A percentile compares a stretch with the other conserved stretches of the same genome.
These are phyloP conservation scores for Rallus crepitans DNA, from an alignment of 2,797 vertebrate species.

Conservation along the genomic window DNA sequence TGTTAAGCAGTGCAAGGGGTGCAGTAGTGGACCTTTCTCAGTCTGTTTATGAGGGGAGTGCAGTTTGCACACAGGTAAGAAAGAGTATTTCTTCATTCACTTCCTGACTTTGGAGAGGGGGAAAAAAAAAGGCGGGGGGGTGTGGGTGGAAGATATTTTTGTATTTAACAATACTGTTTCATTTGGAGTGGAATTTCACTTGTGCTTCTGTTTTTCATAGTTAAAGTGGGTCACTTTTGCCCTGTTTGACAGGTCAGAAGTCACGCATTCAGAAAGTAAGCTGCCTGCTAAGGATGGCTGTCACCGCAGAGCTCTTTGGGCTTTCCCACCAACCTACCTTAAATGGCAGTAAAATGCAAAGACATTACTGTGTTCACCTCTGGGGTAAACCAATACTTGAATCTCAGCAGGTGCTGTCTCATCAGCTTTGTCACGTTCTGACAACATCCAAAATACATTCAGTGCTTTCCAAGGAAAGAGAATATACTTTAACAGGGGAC, in stretches of 20 bases:
- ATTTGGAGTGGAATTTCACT: not conserved
- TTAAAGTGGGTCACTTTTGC: not conserved
- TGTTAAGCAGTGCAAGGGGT: not conserved
- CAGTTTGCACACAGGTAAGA: not conserved
- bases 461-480: not conserved
- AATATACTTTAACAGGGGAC: not conserved
- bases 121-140: fast-evolving
- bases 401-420: not conserved
- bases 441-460: not conserved
- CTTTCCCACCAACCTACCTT: slow-evolving; percentile 1
- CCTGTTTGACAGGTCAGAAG: not conserved
- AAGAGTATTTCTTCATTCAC: not conserved
- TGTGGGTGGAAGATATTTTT: not conserved
- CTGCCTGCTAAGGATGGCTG: not conserved
- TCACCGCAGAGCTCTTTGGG: not conserved
- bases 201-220: not conserved
- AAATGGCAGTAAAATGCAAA: not conserved
- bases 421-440: not conserved
- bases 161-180: not conserved
- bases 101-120: not conserved
- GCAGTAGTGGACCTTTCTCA: not conserved
- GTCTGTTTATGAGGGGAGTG: not conserved
- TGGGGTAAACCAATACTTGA: not conserved
- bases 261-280: not conserved
- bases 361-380: not conserved